These are phyloP conservation scores for Semnornis frantzii DNA, from an alignment of 2,113 vertebrate genomes.

Conservation along the genomic window DNA sequence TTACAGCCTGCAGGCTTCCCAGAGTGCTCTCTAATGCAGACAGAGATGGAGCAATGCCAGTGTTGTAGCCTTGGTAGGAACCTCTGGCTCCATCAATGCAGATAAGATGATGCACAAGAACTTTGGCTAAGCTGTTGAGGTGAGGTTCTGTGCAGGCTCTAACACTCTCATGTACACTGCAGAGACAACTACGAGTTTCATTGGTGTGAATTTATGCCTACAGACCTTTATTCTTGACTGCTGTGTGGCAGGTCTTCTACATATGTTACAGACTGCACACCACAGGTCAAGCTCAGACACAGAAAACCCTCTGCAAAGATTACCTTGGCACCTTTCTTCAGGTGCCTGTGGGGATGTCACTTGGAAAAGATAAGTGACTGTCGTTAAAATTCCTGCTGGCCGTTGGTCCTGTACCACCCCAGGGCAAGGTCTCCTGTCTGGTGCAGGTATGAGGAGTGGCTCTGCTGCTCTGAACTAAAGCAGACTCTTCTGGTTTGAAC, in stretches of 20 bases:
- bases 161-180: not conserved
- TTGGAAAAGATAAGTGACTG: not conserved
- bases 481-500: not conserved
- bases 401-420: not conserved
- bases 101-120: not conserved
- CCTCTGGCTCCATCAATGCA: not conserved
- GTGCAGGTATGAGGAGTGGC: not conserved
- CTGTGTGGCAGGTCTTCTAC: not conserved
- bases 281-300: not conserved
- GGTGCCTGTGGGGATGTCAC: not conserved
- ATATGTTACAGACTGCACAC: not conserved
- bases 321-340: not conserved
- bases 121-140: not conserved
- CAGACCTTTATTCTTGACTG: not conserved
- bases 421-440: not conserved
- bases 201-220: not conserved
- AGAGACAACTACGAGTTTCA: not conserved
- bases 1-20: not conserved
- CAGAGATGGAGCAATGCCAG: not conserved
- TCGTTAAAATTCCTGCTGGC: slow-evolving; percentile 15
- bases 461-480: not conserved
- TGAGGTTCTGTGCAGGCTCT: not conserved
- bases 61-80: not conserved
- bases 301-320: not conserved
- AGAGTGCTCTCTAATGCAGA: not conserved